Evolutionary conservation across 1,140 invertebrate species (phyloP), one percentile per base, ranked within the genome.

Genomic region (Bombus haemorrhoidalis): DNA sequence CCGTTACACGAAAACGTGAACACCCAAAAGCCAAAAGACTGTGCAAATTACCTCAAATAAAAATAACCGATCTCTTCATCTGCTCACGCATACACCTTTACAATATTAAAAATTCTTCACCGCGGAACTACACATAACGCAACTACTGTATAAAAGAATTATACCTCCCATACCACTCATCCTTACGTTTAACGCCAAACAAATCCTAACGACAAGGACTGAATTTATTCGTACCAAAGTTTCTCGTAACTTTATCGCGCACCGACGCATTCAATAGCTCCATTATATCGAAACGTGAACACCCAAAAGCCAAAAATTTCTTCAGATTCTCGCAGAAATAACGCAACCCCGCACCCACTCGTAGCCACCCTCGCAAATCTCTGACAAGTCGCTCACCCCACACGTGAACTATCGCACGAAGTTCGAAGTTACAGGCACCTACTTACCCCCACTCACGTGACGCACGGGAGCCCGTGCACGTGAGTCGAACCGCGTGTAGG

Each of bases 401-500:
- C 71, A 39, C 39, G 71, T 32, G 71, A 73, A 43, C 25, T 8
- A 9, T 6, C 25, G 28, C 39, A 72, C 39, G 28, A 39, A 15
- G 6, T 37, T 71, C 13, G 5, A 34, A 53, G 47, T 22, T 18
- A 1, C 47, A 53, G 22, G 47, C 47, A 53, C 18, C 47, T 53
- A 53, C 47, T 53, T 53, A 53, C 47, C 47, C 47, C 47, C 47
- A 53, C 47, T 53, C 47, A 53, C 47, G 47, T 22, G 47, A 53
- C 47, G 18, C 47, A 53, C 47, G 47, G 47, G 5, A 53, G 6
- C 47, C 0, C n/a, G n/a, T 41, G 82, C 82, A 84, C 82, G 82
- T 84, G 83, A 84, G 39, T 28, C 68, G 39, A 41, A 68, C 66
- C 83, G 47, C 83, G 83, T 84, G 83, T 32, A 66, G 62, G 34